Evolutionary conservation across 1,140 invertebrate species (phyloP).

Genomic region (Drosophila lacteicornis): DNA sequence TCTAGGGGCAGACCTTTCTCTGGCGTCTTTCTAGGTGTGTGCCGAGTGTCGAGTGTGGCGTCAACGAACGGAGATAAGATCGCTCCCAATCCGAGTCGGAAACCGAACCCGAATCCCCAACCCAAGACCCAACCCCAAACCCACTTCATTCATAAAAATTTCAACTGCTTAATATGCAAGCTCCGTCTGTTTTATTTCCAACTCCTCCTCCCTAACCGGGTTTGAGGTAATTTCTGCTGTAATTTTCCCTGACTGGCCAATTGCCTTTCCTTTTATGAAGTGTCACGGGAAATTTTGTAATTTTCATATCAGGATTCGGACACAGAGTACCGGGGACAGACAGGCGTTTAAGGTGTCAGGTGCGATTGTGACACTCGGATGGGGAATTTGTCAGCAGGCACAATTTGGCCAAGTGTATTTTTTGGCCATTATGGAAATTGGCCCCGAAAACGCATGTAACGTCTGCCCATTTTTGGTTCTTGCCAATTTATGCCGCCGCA

Average conservation of each 20-base stretch:
- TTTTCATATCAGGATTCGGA: conserved; percentile 57
- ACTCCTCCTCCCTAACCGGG: no score
- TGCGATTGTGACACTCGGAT: conserved; percentile 35
- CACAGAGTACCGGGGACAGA: conserved; percentile 7
- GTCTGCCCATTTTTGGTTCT: background rate
- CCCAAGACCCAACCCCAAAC: background rate
- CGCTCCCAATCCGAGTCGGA: conserved; percentile 13
- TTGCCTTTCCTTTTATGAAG: conserved; percentile 50
- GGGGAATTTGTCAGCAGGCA: conserved; percentile 55
- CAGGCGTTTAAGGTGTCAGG: conserved; percentile 71
- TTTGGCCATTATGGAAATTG: conserved; percentile 74
- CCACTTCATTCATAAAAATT: conserved; percentile 40
- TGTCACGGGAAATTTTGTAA: conserved; percentile 81
- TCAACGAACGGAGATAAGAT: conserved; percentile 34
- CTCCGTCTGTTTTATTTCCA: conserved; percentile 1
- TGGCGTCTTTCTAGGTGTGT: conserved; percentile 2
- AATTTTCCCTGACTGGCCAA: conserved; percentile 45
- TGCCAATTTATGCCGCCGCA: conserved; percentile 70
- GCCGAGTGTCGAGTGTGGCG: conserved; percentile 19
- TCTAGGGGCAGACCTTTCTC: background rate
- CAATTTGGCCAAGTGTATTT: conserved; percentile 64
- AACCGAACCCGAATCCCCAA: background rate
- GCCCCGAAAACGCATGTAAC: conserved; percentile 12
- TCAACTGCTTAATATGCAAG: conserved; percentile 35
- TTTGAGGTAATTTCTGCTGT: conserved; percentile 26